These are phyloP conservation scores for Rambutsinella grinnellia DNA, from an alignment of 2,888 invertebrate species.

Conservation along the genomic window DNA sequence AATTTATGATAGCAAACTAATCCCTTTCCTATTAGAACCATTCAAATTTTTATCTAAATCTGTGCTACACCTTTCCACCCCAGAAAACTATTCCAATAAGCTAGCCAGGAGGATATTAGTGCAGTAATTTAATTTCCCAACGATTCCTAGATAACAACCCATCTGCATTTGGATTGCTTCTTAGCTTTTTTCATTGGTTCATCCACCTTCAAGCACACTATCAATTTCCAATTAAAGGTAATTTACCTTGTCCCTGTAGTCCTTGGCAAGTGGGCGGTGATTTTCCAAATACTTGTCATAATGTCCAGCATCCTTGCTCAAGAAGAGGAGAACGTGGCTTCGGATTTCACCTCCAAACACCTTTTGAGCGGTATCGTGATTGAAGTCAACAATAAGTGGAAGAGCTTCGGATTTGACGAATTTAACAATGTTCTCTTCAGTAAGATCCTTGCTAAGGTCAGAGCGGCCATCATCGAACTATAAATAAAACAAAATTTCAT, in stretches of 20 bases:
- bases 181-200: conserved; percentile 48
- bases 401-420: conserved; percentile 88
- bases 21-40: neutral
- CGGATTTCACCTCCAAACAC: conserved; percentile 99
- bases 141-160: conserved; percentile 52
- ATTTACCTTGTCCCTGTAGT: conserved; percentile 88
- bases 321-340: conserved; percentile 94
- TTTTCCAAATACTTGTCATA: conserved; percentile 84
- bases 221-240: too few species aligned
- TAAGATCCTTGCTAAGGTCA: conserved; percentile 79
- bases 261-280: conserved; percentile 86
- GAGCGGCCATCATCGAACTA: conserved; percentile 89
- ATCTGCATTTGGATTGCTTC: conserved; percentile 32
- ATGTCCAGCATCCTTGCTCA: conserved; percentile 90
- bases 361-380: conserved; percentile 96
- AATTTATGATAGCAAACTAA: too few species aligned
- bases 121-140: conserved; percentile 64
- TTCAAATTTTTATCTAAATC: too few species aligned
- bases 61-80: conserved; percentile 67
- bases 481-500: conserved; percentile 65
- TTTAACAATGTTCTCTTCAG: conserved; percentile 79
- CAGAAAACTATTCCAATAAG: conserved; percentile 60
- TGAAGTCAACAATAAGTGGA: conserved; percentile 95
- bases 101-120: conserved; percentile 66
- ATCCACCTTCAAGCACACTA: too few species aligned